phyloP scores from a whole-genome alignment of 2,113 vertebrate species.

The Prunella himalayana region DNA sequence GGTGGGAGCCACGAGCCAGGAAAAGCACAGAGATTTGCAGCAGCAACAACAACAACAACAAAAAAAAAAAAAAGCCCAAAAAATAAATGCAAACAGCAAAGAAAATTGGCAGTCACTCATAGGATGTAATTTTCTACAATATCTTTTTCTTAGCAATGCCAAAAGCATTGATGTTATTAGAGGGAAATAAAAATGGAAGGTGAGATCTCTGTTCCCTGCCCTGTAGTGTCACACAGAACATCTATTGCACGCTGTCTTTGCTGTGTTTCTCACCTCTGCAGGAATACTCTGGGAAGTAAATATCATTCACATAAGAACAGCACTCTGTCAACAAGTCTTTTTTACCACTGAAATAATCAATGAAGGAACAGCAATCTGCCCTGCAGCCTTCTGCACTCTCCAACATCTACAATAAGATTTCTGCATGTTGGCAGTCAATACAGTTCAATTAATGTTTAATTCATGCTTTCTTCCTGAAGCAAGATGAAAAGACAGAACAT shows the following conservation, averaged over 20 bases:
- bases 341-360: slow-evolving; percentile 53
- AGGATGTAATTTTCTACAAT: not conserved
- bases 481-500: slow-evolving; percentile 62
- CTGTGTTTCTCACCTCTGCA: not conserved
- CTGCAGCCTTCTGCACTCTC: slow-evolving; percentile 36
- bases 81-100: not conserved
- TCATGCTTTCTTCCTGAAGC: slow-evolving; percentile 62
- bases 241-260: not conserved
- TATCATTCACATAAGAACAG: slow-evolving; percentile 16
- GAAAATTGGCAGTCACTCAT: not conserved
- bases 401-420: slow-evolving; percentile 51
- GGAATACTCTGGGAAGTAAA: slow-evolving; percentile 30
- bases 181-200: not conserved
- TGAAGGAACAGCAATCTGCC: slow-evolving; percentile 43
- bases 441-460: slow-evolving; percentile 71
- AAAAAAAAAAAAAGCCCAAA: not conserved
- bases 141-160: not conserved
- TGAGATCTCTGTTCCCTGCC: not conserved
- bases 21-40: not conserved
- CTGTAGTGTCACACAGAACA: not conserved
- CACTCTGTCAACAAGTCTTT: slow-evolving; percentile 59
- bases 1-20: not conserved
- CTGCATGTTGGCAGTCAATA: slow-evolving; percentile 55
- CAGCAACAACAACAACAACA: not conserved
- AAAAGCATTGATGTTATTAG: not conserved